phyloP scores from a whole-genome alignment of 2,797 vertebrate species.

The Cyclopterus lumpus region DNA sequence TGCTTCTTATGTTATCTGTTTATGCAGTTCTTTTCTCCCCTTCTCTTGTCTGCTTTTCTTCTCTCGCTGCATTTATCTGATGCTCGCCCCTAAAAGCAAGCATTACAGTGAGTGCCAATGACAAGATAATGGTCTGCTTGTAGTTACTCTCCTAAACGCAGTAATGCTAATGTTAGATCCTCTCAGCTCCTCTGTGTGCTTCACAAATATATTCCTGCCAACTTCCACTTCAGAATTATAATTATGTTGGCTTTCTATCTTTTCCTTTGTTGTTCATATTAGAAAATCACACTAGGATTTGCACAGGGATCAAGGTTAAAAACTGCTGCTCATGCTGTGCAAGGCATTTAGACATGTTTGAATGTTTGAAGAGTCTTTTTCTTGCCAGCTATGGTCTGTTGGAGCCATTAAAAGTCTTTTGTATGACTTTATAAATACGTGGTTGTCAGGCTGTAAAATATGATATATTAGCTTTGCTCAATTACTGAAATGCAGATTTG shows the following conservation, averaged over 20 bases:
- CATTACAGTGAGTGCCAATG: slow-evolving; percentile 54
- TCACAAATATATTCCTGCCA: slow-evolving; percentile 53
- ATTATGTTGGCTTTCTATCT: slow-evolving; percentile 34
- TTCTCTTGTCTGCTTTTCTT: slow-evolving; percentile 6
- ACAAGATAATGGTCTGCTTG: slow-evolving; percentile 67
- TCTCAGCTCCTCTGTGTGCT: slow-evolving; percentile 35
- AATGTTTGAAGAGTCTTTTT: slow-evolving; percentile 7
- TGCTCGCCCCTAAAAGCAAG: slow-evolving; percentile 39
- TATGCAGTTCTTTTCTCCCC: neutral
- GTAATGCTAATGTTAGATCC: slow-evolving; percentile 55
- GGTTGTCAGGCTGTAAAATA: slow-evolving; percentile 32
- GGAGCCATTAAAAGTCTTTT: slow-evolving; percentile 26
- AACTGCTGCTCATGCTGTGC: slow-evolving; percentile 30
- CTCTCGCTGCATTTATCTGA: slow-evolving; percentile 22
- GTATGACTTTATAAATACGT: slow-evolving; percentile 42
- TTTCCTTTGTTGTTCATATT: slow-evolving; percentile 41
- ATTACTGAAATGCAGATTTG: slow-evolving; percentile 36
- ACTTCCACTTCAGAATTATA: slow-evolving; percentile 22
- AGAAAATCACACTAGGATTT: slow-evolving; percentile 20
- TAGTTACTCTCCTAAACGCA: slow-evolving; percentile 57
- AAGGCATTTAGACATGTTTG: slow-evolving; percentile 27
- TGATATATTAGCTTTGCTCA: slow-evolving; percentile 41
- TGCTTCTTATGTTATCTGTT: slow-evolving; percentile 23
- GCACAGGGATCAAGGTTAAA: slow-evolving; percentile 43
- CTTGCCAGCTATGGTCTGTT: neutral